Evolutionary conservation across 92 coral and sea anemone species (phyloP).

Genomic region (Palythoa grandiflora): DNA sequence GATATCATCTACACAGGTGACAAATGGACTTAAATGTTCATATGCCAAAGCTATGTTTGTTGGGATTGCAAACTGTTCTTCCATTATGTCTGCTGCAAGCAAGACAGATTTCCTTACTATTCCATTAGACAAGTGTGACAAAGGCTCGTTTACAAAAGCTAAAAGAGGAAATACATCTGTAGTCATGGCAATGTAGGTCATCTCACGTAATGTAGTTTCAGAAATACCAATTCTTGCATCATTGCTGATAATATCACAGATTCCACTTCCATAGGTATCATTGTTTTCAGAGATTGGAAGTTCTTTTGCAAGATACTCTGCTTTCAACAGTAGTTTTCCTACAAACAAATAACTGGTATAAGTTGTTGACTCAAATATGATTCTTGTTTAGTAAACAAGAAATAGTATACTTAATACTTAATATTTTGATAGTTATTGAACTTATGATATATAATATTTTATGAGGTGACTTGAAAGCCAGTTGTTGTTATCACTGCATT

Average conservation of each 20-base stretch:
- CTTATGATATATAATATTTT: too few species aligned
- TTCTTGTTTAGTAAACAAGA: too few species aligned
- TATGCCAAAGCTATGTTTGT: conserved; percentile 34
- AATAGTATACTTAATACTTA: too few species aligned
- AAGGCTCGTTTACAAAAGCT: conserved; percentile 22
- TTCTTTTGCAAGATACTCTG: conserved; percentile 35
- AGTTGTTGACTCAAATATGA: too few species aligned
- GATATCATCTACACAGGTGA: conserved; percentile 29
- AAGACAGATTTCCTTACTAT: conserved; percentile 21
- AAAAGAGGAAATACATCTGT: conserved; percentile 47
- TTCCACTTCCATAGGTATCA: conserved; percentile 11
- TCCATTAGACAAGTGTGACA: neutral
- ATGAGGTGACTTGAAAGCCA: too few species aligned
- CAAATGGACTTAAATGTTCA: conserved; percentile 32
- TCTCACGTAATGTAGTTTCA: conserved; percentile 45
- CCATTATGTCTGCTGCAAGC: conserved; percentile 38
- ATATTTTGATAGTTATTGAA: too few species aligned
- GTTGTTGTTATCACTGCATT: neutral
- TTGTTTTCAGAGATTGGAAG: neutral
- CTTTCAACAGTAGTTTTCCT: conserved; percentile 48
- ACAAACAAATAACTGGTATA: neutral
- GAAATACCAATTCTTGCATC: conserved; percentile 22
- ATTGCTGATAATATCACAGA: conserved; percentile 32
- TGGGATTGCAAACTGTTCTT: conserved; percentile 31
- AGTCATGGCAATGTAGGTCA: conserved; percentile 50